A percentile compares a stretch with the other conserved stretches of the same genome.
Evolutionary conservation across 2,113 vertebrate genomes (phyloP).

Genomic region (Nibea coibor): DNA sequence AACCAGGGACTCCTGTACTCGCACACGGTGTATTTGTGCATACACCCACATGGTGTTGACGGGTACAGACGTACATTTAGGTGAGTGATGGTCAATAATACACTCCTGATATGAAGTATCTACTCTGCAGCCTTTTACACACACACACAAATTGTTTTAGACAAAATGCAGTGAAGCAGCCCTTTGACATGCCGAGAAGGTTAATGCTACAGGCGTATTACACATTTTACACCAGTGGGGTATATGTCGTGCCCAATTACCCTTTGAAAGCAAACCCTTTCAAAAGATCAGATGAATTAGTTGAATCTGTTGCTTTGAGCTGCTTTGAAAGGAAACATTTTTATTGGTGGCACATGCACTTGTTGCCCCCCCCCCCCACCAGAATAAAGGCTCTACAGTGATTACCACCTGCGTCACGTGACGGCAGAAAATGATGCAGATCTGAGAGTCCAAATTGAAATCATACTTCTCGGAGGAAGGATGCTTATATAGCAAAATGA

Average conservation of each 20-base stretch:
- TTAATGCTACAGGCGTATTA: conserved; percentile 6
- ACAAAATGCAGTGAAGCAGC: background rate
- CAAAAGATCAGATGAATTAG: conserved; percentile 40
- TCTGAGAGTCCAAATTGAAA: background rate
- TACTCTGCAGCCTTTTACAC: background rate
- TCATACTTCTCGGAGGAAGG: too few species aligned
- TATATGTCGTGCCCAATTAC: conserved; percentile 12
- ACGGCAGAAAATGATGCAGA: background rate
- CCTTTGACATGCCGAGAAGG: conserved; percentile 8
- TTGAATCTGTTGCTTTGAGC: conserved; percentile 39
- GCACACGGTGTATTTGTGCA: conserved; percentile 3
- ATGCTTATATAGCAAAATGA: background rate
- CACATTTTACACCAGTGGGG: conserved; percentile 1
- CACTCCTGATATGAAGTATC: background rate
- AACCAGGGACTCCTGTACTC: conserved; percentile 55
- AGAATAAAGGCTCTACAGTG: background rate
- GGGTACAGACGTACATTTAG: background rate
- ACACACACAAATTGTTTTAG: too few species aligned
- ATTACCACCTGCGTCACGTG: background rate
- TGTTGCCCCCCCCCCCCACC: background rate
- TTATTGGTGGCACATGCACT: conserved; percentile 21
- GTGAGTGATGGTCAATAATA: background rate
- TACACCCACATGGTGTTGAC: conserved; percentile 11
- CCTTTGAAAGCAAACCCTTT: conserved; percentile 33
- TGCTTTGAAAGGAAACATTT: conserved; percentile 27